Conservation (phyloP, 1,140 invertebrate genomes). For the Sycobia sp. region DNA sequence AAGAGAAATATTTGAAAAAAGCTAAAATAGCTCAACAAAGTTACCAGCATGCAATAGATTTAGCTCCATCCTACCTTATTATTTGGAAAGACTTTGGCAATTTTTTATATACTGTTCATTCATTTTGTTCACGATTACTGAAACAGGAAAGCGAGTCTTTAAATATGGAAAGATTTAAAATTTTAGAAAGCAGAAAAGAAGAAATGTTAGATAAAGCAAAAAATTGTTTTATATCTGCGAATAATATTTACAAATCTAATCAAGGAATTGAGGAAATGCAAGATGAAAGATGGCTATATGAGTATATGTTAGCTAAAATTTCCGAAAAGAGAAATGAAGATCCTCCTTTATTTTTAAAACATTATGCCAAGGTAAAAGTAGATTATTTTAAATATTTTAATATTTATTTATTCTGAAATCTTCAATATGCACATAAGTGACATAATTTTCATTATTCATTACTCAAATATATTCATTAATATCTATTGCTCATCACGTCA, state of each 20-base stretch:
- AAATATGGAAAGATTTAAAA: slow-evolving; percentile 78
- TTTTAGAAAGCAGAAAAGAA: slow-evolving; percentile 76
- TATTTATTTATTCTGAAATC: slow-evolving; percentile 3
- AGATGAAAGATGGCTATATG: slow-evolving; percentile 86
- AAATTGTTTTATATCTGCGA: slow-evolving; percentile 77
- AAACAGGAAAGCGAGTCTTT: slow-evolving; percentile 79
- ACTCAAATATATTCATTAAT: no score
- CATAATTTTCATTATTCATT: no score
- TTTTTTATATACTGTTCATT: slow-evolving; percentile 85
- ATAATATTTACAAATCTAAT: slow-evolving; percentile 63
- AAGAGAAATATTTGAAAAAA: slow-evolving; percentile 74
- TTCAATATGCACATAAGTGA: no score
- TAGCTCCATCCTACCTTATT: slow-evolving; percentile 73
- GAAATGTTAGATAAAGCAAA: slow-evolving; percentile 77
- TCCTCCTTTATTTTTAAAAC: slow-evolving; percentile 75
- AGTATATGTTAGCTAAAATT: slow-evolving; percentile 93
- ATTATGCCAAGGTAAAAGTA: slow-evolving; percentile 66
- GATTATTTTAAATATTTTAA: slow-evolving; percentile 18
- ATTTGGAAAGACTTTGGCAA: slow-evolving; percentile 89
- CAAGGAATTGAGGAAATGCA: slow-evolving; percentile 54
- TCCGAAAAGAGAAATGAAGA: slow-evolving; percentile 79
- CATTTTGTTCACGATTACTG: slow-evolving; percentile 82
- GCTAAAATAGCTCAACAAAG: slow-evolving; percentile 76
- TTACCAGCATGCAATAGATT: slow-evolving; percentile 76
- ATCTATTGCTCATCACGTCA: no score